These are phyloP conservation scores for Macrosiphum euphorbiae DNA, from an alignment of 2,888 invertebrate genomes.

Conservation along the genomic window DNA sequence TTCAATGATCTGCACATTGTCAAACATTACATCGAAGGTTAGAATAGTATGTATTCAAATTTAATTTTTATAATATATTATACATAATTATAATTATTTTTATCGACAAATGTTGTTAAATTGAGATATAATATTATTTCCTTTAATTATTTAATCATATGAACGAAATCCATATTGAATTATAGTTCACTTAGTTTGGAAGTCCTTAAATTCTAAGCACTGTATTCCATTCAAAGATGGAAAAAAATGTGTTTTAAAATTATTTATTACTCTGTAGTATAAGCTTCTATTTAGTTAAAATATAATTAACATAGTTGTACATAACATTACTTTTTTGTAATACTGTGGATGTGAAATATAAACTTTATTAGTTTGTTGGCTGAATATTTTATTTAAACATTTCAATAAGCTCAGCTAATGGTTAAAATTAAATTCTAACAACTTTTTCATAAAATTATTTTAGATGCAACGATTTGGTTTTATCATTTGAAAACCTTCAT, in stretches of 20 bases:
- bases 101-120: background rate
- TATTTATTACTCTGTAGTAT: background rate
- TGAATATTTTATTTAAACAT: background rate
- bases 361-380: background rate
- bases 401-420: background rate
- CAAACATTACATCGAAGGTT: conserved; percentile 31
- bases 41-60: background rate
- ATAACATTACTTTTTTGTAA: background rate
- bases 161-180: background rate
- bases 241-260: background rate
- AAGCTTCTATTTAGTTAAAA: background rate
- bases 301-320: background rate
- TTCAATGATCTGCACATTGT: background rate
- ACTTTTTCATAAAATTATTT: background rate
- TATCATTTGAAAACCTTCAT: background rate
- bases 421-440: background rate
- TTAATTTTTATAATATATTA: background rate
- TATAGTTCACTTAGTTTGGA: background rate
- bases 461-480: background rate
- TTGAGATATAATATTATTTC: background rate
- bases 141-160: background rate
- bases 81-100: background rate
- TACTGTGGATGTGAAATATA: background rate
- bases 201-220: background rate
- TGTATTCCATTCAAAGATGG: background rate